Base-by-base conservation (phyloP, 2,888 invertebrate genomes). In the Argyra leucocephala region DNA sequence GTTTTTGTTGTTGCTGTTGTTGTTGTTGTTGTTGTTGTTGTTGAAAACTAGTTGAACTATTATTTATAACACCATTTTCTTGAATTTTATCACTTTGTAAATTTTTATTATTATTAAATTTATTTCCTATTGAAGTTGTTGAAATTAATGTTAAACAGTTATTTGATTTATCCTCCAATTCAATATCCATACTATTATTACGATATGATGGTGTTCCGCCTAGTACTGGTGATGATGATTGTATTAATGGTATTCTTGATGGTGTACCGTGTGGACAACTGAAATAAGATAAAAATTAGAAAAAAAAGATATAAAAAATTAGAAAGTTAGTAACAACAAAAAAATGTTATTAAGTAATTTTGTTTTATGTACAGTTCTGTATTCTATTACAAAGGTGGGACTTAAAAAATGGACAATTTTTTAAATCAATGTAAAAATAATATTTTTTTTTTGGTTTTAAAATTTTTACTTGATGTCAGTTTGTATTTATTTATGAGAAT, bases 191-290 rank as follows among this genome's bases (percentile, higher is more conserved):
- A 61, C 58, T 61, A 65, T 65, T 65, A 63, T 22, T 58, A 58
- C 64, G 22, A 21, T 7, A 9, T 1, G 22, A 22, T 23, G 22
- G 58, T 26, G 31, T 15, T 3, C 58, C 58, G 2, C 22, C 3
- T 57, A 18, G n/a, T 26, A 10, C 31, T 9, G 26, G 37, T 31
- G 68, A 67, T 61, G 68, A 66, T 67, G 73, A 74, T 83, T 86
- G 86, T 71, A 89, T 87, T 73, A 90, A 82, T 71, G 90, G 90
- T 74, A 89, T 85, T 75, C 88, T 82, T 66, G 90, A 90, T 62
- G 90, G 90, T 2, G 90, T 90, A 70, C 88, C 88, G 75, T 89
- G 88, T 2, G 83, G 75, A 69, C 77, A 79, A 66, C 76, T 78
- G 68, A 74, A 77, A 73, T 31, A 68, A 60, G 2, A 4, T 5